Percentiles rank a stretch among this genome's conserved stretches.
Conservation (phyloP, 2,888 invertebrate genomes). For the Anodontia alba region DNA sequence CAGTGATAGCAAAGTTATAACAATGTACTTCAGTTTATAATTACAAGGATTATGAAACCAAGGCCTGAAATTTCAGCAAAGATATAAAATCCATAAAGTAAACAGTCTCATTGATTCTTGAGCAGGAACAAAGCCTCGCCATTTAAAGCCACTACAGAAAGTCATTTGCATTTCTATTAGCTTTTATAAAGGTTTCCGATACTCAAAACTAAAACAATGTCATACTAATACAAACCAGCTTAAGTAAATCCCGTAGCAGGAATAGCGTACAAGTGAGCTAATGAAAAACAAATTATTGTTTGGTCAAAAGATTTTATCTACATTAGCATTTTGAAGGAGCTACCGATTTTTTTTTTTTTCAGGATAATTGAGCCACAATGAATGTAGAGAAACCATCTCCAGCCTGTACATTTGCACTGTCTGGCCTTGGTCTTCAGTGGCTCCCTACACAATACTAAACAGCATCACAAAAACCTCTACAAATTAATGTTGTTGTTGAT, state of each 20-base stretch:
- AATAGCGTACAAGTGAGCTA: not conserved
- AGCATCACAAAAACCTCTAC: too few species aligned
- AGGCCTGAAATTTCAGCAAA: not conserved
- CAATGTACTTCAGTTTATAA: not conserved
- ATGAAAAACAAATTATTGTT: not conserved
- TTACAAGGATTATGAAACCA: not conserved
- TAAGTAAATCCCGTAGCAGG: not conserved
- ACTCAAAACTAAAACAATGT: not conserved
- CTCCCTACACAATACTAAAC: too few species aligned
- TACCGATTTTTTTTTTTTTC: not conserved
- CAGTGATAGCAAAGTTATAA: not conserved
- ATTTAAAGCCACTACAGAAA: not conserved
- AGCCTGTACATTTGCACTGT: too few species aligned
- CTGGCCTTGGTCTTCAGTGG: too few species aligned
- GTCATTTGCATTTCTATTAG: conserved; percentile 13
- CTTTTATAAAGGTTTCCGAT: conserved; percentile 11
- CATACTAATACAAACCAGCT: not conserved
- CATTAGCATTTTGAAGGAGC: not conserved
- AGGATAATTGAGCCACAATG: not conserved
- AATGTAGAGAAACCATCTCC: too few species aligned
- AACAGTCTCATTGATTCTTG: conserved; percentile 3
- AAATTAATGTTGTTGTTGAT: too few species aligned
- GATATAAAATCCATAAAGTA: conserved; percentile 16
- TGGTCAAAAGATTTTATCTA: not conserved
- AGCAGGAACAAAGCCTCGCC: not conserved